Evolutionary conservation across 2,888 invertebrate genomes (phyloP).

Genomic region (Smittia aterrima): DNA sequence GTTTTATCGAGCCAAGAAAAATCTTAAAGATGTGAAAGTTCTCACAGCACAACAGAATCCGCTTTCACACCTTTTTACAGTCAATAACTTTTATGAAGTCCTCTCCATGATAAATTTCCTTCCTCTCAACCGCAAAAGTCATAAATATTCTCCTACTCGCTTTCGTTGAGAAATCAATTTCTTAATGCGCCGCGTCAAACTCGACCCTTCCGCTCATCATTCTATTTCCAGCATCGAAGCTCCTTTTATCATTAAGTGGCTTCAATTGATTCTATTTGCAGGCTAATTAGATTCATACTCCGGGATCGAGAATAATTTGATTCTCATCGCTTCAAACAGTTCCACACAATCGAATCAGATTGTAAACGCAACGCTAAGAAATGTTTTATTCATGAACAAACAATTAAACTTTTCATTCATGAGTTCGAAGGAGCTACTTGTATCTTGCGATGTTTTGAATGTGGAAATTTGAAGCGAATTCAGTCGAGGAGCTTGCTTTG

Average conservation of each 20-base stretch:
- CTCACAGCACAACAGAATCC: neutral
- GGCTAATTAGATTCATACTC: neutral
- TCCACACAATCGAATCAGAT: neutral
- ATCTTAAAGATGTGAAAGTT: neutral
- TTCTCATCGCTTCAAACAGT: neutral
- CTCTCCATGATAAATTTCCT: neutral
- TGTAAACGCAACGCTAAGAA: neutral
- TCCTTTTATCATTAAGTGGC: too few relatives aligned
- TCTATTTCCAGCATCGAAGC: neutral
- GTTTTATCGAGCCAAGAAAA: neutral
- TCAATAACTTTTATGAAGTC: slow-evolving; percentile 21
- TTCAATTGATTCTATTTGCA: too few relatives aligned
- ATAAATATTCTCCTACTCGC: neutral
- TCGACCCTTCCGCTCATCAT: neutral
- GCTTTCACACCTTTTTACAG: slow-evolving; percentile 22
- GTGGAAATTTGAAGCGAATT: neutral
- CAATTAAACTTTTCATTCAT: neutral
- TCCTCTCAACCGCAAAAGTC: neutral
- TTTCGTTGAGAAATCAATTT: neutral
- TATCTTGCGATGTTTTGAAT: neutral
- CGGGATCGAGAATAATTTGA: neutral
- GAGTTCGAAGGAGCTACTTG: too few relatives aligned
- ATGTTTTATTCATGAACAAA: slow-evolving; percentile 7
- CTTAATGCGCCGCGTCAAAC: neutral
- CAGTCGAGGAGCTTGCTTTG: too few relatives aligned